Evolutionary conservation across 2,113 vertebrate genomes (phyloP), one percentile per base, ranked within the genome.

Genomic region (Syngnathus typhle): DNA sequence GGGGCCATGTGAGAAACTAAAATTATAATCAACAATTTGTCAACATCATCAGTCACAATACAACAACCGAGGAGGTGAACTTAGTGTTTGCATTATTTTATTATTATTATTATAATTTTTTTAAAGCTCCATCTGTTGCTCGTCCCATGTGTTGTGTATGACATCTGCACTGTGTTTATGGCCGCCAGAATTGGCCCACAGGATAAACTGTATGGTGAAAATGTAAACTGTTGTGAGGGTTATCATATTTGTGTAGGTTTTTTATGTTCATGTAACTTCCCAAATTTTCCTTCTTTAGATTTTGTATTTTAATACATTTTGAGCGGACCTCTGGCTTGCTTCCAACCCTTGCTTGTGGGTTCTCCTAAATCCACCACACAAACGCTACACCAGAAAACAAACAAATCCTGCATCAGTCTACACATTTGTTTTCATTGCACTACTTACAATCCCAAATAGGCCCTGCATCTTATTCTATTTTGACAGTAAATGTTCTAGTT

Each of bases 131-230:
- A 0, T 70, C 70, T 78, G 68, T 51, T n/a, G 60, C 56, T 66
- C 64, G 63, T 71, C 55, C 43, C 39, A 39, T 37, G 36, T 64
- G 64, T 55, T 55, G 60, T 55, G 4, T 56, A 51, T 70, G 49
- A 71, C 69, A 70, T 76, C 70, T 80, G 72, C 43, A 69, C 59
- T 49, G 62, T 62, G 36, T 82, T 80, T 74, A 72, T 70, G 72
- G 67, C 62, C 37, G 59, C 27, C 47, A 61, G 62, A 60, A 58
- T 38, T 75, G 65, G 69, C 69, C 65, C 9, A 3, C 54, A 58
- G 64, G 61, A 64, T 68, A 61, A 58, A 73, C 39, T 69, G n/a
- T 65, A 41, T 60, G 60, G 68, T 73, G 64, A 65, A 62, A 73
- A 71, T 49, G 2, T 55, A 23, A 59, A 58, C 52, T 56, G 58